Conservation (phyloP, 2,113 vertebrate species). For the Eptesicus fuscus region DNA sequence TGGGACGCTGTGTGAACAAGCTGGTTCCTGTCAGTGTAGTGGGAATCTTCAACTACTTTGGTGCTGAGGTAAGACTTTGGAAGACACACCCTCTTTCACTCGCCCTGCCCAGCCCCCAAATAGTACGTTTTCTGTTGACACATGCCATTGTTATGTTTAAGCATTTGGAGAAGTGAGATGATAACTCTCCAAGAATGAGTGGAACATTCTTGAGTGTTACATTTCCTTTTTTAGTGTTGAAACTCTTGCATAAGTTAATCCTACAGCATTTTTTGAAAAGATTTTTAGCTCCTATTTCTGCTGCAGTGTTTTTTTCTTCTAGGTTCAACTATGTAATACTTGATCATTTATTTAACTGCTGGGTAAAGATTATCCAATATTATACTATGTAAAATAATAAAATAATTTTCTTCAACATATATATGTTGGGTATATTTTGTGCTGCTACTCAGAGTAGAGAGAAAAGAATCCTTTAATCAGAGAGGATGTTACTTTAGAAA, state of each 20-base stretch:
- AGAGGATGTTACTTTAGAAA: constrained; percentile 33
- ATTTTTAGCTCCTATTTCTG: not conserved
- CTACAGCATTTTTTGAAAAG: not conserved
- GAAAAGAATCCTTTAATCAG: not conserved
- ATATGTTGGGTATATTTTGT: not conserved
- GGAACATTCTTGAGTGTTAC: not conserved
- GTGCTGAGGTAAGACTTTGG: constrained; percentile 89
- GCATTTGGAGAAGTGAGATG: not conserved
- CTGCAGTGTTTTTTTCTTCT: not conserved
- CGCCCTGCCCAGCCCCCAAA: not conserved
- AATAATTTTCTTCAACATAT: not conserved
- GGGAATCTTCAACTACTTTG: constrained; percentile 97
- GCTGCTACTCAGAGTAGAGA: not conserved
- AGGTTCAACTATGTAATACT: not conserved
- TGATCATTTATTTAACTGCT: constrained; percentile 5
- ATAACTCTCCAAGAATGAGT: not conserved
- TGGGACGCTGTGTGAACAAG: constrained; percentile 98
- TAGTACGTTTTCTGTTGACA: not conserved
- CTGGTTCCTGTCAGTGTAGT: constrained; percentile 98
- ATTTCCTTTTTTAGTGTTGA: constrained; percentile 9
- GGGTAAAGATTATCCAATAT: not conserved
- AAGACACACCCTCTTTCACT: not conserved
- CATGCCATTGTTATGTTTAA: not conserved
- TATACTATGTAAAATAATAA: not conserved
- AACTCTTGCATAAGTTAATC: not conserved